Conservation (phyloP, 2,888 invertebrate species). For the Coelinius sp. region DNA sequence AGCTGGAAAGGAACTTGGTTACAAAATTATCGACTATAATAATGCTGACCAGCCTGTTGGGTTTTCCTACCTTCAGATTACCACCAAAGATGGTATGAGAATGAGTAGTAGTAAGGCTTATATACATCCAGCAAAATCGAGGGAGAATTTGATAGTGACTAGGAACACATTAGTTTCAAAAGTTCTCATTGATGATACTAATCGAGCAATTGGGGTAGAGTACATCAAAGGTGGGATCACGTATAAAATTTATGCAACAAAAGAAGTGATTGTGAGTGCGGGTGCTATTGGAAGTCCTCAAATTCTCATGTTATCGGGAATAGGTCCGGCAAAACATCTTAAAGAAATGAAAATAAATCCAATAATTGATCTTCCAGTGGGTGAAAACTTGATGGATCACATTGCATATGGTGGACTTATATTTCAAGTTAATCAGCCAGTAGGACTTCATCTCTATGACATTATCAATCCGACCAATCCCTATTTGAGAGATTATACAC, state of each 20-base stretch:
- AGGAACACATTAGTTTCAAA: constrained; percentile 76
- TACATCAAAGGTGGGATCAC: constrained; percentile 73
- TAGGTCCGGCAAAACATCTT: constrained; percentile 76
- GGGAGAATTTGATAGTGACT: constrained; percentile 79
- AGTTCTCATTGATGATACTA: constrained; percentile 77
- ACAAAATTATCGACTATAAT: constrained; percentile 76
- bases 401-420: constrained; percentile 74
- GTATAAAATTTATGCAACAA: constrained; percentile 75
- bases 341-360: constrained; percentile 73
- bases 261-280: constrained; percentile 88
- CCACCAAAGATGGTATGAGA: constrained; percentile 75
- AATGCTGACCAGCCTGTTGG: constrained; percentile 78
- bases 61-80: constrained; percentile 79
- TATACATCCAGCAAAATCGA: constrained; percentile 72
- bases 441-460: constrained; percentile 50
- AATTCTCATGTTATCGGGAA: constrained; percentile 86
- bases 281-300: constrained; percentile 93
- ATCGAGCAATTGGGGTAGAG: constrained; percentile 79
- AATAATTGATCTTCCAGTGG: constrained; percentile 76
- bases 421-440: constrained; percentile 73
- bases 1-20: constrained; percentile 76
- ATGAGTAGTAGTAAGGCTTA: constrained; percentile 76
- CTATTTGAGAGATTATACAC: constrained; percentile 41
- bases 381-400: constrained; percentile 78
- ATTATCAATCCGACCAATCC: constrained; percentile 45